phyloP scores from a whole-genome alignment of 2,888 invertebrate genomes.

The Ligdia adustata region DNA sequence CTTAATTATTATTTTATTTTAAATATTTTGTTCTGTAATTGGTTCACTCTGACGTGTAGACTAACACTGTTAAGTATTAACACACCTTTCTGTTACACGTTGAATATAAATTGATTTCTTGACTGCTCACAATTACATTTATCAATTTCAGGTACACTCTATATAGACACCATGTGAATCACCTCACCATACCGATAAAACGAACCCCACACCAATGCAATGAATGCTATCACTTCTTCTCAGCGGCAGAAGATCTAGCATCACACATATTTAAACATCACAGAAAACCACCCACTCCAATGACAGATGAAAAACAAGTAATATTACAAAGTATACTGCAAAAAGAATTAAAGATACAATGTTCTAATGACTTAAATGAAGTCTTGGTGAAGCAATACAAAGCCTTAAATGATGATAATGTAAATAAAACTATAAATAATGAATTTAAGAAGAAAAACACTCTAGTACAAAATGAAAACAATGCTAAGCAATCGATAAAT shows the following conservation, averaged over 20 bases:
- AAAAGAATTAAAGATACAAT: conserved; percentile 6
- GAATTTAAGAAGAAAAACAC: neutral
- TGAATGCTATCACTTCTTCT: conserved; percentile 42
- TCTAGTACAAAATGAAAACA: neutral
- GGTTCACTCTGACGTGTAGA: too few species aligned
- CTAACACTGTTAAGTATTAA: too few species aligned
- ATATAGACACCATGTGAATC: conserved; percentile 49
- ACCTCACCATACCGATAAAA: conserved; percentile 56
- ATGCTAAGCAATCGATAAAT: too few species aligned
- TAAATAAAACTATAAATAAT: neutral
- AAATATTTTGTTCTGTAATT: too few species aligned
- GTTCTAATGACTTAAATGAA: neutral
- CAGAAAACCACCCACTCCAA: neutral
- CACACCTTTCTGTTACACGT: neutral
- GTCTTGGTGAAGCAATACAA: neutral
- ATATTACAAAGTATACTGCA: conserved; percentile 10
- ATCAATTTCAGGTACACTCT: conserved; percentile 46
- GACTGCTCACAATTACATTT: neutral
- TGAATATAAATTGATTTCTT: neutral
- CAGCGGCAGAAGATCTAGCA: conserved; percentile 36
- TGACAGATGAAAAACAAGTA: neutral
- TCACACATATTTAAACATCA: conserved; percentile 36
- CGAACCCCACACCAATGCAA: conserved; percentile 40
- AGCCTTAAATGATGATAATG: neutral
- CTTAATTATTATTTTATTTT: too few species aligned